phyloP scores from a whole-genome alignment of 2,113 vertebrate species.

The Alexandromys fortis region DNA sequence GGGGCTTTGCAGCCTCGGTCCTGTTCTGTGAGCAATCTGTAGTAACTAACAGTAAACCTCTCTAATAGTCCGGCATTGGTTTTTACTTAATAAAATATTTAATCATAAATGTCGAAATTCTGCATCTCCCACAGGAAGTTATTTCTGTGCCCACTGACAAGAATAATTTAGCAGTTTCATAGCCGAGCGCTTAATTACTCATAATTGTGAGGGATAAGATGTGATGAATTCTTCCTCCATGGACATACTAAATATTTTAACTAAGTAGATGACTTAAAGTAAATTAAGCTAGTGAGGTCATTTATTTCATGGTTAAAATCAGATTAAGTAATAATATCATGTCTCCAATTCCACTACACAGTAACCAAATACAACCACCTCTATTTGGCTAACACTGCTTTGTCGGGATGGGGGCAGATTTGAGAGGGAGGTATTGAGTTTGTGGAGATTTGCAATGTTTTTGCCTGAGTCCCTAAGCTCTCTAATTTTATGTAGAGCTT shows the following conservation, averaged over 20 bases:
- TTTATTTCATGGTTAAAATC: constrained; percentile 71
- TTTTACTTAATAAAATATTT: constrained; percentile 82
- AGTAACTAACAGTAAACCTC: constrained; percentile 73
- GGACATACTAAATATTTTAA: constrained; percentile 80
- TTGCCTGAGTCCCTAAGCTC: constrained; percentile 13
- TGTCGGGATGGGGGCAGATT: not conserved
- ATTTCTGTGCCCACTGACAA: constrained; percentile 77
- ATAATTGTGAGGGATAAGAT: constrained; percentile 75
- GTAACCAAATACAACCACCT: not conserved
- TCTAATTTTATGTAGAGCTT: not conserved
- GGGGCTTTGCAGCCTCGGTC: constrained; percentile 54
- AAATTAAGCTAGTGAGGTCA: constrained; percentile 75
- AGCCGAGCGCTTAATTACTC: constrained; percentile 77
- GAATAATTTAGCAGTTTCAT: constrained; percentile 79
- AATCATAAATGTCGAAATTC: constrained; percentile 76
- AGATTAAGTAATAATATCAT: constrained; percentile 35
- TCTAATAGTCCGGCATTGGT: constrained; percentile 73
- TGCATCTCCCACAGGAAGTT: constrained; percentile 77
- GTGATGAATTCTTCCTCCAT: constrained; percentile 74
- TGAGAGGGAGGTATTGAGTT: not conserved
- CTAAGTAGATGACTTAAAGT: constrained; percentile 73
- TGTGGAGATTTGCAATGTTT: not conserved
- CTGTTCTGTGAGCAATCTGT: constrained; percentile 67
- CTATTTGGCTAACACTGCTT: not conserved
- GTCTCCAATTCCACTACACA: not conserved